Conservation (phyloP, 2,113 vertebrate species). For the Seriola rivoliana region DNA sequence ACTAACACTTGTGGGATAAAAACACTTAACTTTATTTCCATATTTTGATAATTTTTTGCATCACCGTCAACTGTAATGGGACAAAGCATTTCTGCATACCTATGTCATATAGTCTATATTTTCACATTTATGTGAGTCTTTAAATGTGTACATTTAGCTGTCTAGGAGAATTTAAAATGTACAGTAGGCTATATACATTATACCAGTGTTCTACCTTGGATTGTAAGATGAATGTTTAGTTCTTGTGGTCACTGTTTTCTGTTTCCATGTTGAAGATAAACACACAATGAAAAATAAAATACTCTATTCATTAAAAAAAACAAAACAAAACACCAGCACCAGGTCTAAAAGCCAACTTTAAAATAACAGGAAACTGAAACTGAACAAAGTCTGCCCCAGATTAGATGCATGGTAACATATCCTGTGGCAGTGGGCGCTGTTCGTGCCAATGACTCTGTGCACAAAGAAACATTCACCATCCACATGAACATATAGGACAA, state of each 20-base stretch:
- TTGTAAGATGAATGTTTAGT: not conserved
- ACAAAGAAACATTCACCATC: constrained; percentile 68
- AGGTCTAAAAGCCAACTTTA: not conserved
- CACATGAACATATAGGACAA: constrained; percentile 53
- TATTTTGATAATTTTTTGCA: too few species aligned
- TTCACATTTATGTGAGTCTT: not conserved
- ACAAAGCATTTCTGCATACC: not conserved
- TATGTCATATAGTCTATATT: constrained; percentile 2
- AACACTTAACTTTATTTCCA: too few species aligned
- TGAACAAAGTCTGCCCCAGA: constrained; percentile 27
- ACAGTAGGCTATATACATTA: too few species aligned
- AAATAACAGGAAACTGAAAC: constrained; percentile 43
- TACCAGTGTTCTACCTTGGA: not conserved
- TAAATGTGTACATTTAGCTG: not conserved
- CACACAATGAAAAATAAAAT: not conserved
- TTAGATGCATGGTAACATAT: constrained; percentile 17
- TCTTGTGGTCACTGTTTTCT: not conserved
- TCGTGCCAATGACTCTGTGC: constrained; percentile 49
- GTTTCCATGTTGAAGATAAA: not conserved
- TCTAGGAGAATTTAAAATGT: not conserved
- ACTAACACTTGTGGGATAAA: too few species aligned
- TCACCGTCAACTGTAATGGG: not conserved
- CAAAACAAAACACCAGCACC: too few species aligned
- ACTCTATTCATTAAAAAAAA: too few species aligned
- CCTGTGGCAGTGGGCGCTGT: constrained; percentile 51